Conservation (phyloP, 2,113 vertebrate genomes). For the Scartelaos histophorus region DNA sequence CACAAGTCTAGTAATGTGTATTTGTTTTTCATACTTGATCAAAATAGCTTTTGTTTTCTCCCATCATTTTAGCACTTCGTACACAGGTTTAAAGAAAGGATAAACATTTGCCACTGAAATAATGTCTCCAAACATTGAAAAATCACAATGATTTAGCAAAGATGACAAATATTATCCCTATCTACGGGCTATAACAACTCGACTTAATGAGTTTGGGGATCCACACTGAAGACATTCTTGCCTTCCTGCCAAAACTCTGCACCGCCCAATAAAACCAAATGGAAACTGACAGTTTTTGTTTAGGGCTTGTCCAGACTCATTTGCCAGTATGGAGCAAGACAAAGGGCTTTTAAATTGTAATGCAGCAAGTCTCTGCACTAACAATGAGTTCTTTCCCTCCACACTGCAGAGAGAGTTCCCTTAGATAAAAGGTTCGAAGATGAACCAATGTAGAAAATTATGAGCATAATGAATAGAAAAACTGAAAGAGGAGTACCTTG, state of each 20-base stretch:
- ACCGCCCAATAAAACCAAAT: constrained; percentile 64
- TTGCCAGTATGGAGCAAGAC: constrained; percentile 63
- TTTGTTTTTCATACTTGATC: not conserved
- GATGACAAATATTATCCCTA: constrained; percentile 44
- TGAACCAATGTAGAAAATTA: constrained; percentile 71
- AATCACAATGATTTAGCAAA: constrained; percentile 45
- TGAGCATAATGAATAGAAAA: constrained; percentile 70
- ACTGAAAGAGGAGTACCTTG: constrained; percentile 43
- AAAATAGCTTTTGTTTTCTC: not conserved
- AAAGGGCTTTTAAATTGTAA: constrained; percentile 74
- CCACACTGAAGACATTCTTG: constrained; percentile 61
- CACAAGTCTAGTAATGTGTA: not conserved
- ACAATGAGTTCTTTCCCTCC: constrained; percentile 71
- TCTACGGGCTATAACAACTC: constrained; percentile 50
- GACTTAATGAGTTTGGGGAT: constrained; percentile 60
- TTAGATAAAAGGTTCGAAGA: constrained; percentile 61
- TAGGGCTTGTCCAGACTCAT: constrained; percentile 77
- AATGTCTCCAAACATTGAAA: constrained; percentile 6
- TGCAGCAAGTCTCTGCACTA: constrained; percentile 55
- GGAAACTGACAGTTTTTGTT: constrained; percentile 78
- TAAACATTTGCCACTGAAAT: no score
- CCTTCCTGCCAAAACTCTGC: constrained; percentile 68
- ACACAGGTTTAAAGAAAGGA: not conserved
- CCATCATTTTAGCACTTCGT: not conserved
- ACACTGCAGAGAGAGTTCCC: constrained; percentile 47